These are phyloP conservation scores for Amphipyra tragopoginis DNA, from an alignment of 2,888 invertebrate species.

Conservation along the genomic window DNA sequence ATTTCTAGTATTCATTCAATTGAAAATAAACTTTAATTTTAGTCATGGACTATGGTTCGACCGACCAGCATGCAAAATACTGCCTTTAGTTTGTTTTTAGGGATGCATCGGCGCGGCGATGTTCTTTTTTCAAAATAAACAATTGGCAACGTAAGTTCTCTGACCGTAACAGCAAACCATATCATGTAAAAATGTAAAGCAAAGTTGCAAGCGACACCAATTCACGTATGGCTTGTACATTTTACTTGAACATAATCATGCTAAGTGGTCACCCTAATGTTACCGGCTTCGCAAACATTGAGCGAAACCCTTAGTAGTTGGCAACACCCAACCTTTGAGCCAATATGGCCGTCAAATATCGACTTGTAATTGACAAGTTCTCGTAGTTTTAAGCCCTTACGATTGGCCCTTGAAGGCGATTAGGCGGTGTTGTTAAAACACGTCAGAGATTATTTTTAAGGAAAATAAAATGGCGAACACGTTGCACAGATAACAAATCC, in stretches of 20 bases:
- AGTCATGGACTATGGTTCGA: neutral
- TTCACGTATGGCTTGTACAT: constrained; percentile 28
- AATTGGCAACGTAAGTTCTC: neutral
- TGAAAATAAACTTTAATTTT: neutral
- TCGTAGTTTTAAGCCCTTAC: constrained; percentile 16
- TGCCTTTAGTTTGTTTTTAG: neutral
- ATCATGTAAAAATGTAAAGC: constrained; percentile 12
- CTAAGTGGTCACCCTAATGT: constrained; percentile 57
- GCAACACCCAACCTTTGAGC: constrained; percentile 32
- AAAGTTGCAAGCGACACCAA: constrained; percentile 16
- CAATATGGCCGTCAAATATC: constrained; percentile 36
- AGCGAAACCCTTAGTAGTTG: constrained; percentile 47
- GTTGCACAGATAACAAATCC: constrained; percentile 3
- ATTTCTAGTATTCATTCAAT: neutral
- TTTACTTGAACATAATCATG: constrained; percentile 36
- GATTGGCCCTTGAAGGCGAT: constrained; percentile 15
- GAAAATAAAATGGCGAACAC: constrained; percentile 21
- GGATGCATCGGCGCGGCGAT: neutral
- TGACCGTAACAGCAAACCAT: neutral
- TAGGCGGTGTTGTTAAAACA: constrained; percentile 7
- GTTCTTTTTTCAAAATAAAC: neutral
- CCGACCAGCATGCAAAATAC: neutral
- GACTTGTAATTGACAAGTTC: constrained; percentile 34
- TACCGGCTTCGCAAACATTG: constrained; percentile 52
- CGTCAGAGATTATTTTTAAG: constrained; percentile 17